phyloP scores from a whole-genome alignment of 2,797 vertebrate species.

The Sebastes matsubarae region DNA sequence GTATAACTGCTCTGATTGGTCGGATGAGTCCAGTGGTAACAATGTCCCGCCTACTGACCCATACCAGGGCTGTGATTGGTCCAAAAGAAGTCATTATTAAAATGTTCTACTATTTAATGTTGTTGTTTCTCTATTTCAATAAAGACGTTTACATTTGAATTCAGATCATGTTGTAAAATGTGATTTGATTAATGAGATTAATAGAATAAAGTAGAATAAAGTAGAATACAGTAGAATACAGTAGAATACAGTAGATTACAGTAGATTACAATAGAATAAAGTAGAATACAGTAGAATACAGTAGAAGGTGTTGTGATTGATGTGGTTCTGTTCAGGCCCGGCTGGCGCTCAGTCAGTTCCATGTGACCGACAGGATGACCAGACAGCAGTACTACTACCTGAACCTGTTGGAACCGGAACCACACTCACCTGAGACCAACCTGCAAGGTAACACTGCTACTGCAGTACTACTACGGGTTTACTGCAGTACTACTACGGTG shows the following conservation, averaged over 20 bases:
- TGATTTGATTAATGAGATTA: too few species aligned
- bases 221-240: too few species aligned
- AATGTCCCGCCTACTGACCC: neutral
- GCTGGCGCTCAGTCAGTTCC: slow-evolving; percentile 76
- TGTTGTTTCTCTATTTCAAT: too few species aligned
- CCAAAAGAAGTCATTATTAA: neutral
- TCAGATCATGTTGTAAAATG: neutral
- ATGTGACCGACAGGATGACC: slow-evolving; percentile 68
- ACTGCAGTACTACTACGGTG: too few species aligned
- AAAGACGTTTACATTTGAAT: neutral
- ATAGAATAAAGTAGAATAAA: neutral
- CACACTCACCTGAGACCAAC: neutral
- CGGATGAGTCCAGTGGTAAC: slow-evolving; percentile 75
- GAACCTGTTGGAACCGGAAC: slow-evolving; percentile 75
- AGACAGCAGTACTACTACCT: slow-evolving; percentile 78
- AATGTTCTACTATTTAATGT: too few species aligned
- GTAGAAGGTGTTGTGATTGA: neutral
- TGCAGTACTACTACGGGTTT: neutral
- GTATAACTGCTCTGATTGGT: slow-evolving; percentile 76
- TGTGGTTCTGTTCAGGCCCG: slow-evolving; percentile 59
- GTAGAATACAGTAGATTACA: too few species aligned
- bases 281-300: neutral
- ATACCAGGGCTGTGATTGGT: neutral
- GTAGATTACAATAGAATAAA: too few species aligned
- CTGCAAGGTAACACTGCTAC: slow-evolving; percentile 7